Conservation (phyloP, 53 echinoderm and acorn worm species). For the Echinarachnius parma region DNA sequence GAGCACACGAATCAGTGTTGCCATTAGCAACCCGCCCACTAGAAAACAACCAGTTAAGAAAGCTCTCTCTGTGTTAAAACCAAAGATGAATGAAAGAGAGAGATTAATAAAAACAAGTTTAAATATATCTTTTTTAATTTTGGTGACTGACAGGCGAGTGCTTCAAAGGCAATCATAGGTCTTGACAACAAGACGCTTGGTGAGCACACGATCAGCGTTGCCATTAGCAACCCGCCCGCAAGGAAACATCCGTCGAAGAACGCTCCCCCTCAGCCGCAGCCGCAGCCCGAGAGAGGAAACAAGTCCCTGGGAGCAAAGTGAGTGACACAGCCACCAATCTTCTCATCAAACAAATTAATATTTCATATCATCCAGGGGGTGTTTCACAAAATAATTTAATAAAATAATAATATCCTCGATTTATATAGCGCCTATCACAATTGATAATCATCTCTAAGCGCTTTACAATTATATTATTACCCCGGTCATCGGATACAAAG, state of each 20-base stretch:
- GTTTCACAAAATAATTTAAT: too few species aligned
- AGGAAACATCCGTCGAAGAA: slow-evolving; percentile 58
- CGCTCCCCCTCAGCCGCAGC: neutral
- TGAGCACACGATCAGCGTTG: slow-evolving; percentile 80
- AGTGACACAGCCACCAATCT: too few species aligned
- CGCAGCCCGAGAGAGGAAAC: slow-evolving; percentile 22
- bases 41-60: slow-evolving; percentile 56
- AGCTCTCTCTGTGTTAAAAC: neutral
- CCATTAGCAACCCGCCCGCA: slow-evolving; percentile 92
- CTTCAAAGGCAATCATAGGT: slow-evolving; percentile 71
- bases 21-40: slow-evolving; percentile 92
- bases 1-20: slow-evolving; percentile 83
- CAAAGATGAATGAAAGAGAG: too few species aligned
- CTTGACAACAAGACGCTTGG: slow-evolving; percentile 75
- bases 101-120: too few species aligned
- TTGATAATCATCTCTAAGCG: too few species aligned
- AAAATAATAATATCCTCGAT: too few species aligned
- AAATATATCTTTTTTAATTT: too few species aligned
- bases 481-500: too few species aligned
- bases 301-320: slow-evolving; percentile 83
- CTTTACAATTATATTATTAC: too few species aligned
- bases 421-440: too few species aligned
- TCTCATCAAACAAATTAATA: too few species aligned
- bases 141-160: slow-evolving; percentile 55
- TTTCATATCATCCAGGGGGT: too few species aligned